A percentile compares a stretch with the other conserved stretches of the same genome.
Conservation (phyloP, 2,113 vertebrate genomes). For the Mystacornis crossleyi region DNA sequence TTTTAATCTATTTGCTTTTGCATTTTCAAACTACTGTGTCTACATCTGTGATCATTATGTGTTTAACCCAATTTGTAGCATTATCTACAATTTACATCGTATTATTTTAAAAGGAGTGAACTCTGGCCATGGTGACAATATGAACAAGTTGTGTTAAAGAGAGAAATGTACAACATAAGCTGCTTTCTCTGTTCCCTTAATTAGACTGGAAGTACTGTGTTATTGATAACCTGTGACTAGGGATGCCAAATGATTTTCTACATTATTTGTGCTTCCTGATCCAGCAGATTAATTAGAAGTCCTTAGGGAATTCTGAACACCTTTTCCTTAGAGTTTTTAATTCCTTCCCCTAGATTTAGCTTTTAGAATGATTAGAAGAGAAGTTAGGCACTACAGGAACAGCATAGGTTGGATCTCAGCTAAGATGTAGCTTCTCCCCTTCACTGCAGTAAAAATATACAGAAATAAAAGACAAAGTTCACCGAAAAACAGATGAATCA, state of each 20-base stretch:
- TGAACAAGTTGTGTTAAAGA: not conserved
- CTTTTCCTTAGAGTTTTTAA: not conserved
- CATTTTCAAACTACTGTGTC: not conserved
- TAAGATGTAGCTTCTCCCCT: not conserved
- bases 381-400: not conserved
- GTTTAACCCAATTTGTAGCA: not conserved
- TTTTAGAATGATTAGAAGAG: not conserved
- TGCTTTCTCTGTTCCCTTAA: not conserved
- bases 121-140: not conserved
- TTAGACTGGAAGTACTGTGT: not conserved
- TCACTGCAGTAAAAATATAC: not conserved
- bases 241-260: not conserved
- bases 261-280: not conserved
- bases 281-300: not conserved
- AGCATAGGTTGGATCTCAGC: not conserved
- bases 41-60: not conserved
- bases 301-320: not conserved
- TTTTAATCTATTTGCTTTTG: not conserved
- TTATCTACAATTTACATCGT: not conserved
- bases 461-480: not conserved
- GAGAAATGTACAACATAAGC: not conserved
- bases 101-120: not conserved
- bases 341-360: not conserved
- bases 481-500: not conserved
- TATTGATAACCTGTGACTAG: not conserved